Percentiles rank a stretch among this genome's conserved stretches.
These are phyloP conservation scores for Cyanocitta stelleri DNA, from an alignment of 2,113 vertebrate genomes.

Conservation along the genomic window DNA sequence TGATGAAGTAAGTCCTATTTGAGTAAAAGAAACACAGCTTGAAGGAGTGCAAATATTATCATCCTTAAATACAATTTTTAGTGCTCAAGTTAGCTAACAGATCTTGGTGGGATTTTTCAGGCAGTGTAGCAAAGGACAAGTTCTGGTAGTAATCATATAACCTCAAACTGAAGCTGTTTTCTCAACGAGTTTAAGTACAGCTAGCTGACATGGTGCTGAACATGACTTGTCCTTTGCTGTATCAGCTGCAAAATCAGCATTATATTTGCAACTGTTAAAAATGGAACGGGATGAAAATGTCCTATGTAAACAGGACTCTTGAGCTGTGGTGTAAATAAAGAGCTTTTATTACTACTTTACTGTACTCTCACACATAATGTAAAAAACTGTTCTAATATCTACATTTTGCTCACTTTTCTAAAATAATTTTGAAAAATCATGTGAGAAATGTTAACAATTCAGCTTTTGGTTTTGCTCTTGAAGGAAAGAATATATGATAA, in stretches of 20 bases:
- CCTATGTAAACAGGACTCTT: not conserved
- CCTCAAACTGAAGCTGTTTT: not conserved
- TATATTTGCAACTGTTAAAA: constrained; percentile 1
- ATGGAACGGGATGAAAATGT: not conserved
- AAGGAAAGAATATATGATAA: not conserved
- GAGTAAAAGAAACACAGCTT: not conserved
- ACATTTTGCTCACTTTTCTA: not conserved
- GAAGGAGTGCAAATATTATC: not conserved
- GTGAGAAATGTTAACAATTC: not conserved
- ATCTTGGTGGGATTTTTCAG: not conserved
- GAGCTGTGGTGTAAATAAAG: not conserved
- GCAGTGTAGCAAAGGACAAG: not conserved
- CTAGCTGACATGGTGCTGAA: not conserved
- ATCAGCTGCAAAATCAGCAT: constrained; percentile 13
- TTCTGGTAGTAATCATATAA: not conserved
- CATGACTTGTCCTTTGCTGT: not conserved
- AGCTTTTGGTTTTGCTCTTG: not conserved
- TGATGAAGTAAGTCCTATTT: not conserved
- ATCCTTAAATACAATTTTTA: not conserved
- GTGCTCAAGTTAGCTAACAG: not conserved
- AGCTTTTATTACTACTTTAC: not conserved
- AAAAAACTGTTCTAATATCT: not conserved
- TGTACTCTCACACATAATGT: not conserved
- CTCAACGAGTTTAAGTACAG: not conserved
- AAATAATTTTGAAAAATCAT: not conserved